These are phyloP conservation scores for Podabrus alpinus DNA, from an alignment of 2,888 invertebrate genomes.

Conservation along the genomic window DNA sequence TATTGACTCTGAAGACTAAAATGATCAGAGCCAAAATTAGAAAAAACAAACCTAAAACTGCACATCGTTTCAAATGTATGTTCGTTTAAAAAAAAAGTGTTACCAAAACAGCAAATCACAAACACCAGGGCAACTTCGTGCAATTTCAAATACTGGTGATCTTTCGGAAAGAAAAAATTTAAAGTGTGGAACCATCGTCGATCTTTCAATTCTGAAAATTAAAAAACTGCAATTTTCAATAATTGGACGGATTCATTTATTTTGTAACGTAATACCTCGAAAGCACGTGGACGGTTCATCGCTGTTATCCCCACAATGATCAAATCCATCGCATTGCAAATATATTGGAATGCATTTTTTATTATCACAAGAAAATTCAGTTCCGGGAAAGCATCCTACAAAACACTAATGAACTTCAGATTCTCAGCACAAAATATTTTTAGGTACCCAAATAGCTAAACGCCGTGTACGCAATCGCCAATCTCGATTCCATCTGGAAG, in stretches of 20 bases:
- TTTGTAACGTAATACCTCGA: slow-evolving; percentile 49
- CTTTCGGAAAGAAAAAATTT: slow-evolving; percentile 74
- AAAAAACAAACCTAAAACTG: slow-evolving; percentile 58
- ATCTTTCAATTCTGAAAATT: slow-evolving; percentile 60
- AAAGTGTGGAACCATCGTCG: slow-evolving; percentile 67
- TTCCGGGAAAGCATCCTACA: slow-evolving; percentile 68
- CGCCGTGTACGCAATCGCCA: slow-evolving; percentile 71
- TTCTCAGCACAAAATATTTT: background rate
- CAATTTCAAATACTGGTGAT: slow-evolving; percentile 66
- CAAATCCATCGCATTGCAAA: slow-evolving; percentile 74
- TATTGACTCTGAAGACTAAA: slow-evolving; percentile 66
- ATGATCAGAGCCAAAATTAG: slow-evolving; percentile 67
- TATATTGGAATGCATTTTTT: slow-evolving; percentile 70
- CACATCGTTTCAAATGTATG: background rate
- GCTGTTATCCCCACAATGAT: slow-evolving; percentile 76
- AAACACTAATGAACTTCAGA: slow-evolving; percentile 10
- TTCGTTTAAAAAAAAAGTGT: slow-evolving; percentile 26
- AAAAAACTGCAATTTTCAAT: background rate
- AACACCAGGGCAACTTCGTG: slow-evolving; percentile 69
- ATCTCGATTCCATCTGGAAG: slow-evolving; percentile 64
- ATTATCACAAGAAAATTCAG: slow-evolving; percentile 73
- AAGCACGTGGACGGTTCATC: slow-evolving; percentile 69
- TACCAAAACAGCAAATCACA: slow-evolving; percentile 65
- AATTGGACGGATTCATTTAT: background rate
- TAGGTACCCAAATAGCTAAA: slow-evolving; percentile 70